Conservation (phyloP, 2,888 invertebrate species). For the Lydus trimaculatus region DNA sequence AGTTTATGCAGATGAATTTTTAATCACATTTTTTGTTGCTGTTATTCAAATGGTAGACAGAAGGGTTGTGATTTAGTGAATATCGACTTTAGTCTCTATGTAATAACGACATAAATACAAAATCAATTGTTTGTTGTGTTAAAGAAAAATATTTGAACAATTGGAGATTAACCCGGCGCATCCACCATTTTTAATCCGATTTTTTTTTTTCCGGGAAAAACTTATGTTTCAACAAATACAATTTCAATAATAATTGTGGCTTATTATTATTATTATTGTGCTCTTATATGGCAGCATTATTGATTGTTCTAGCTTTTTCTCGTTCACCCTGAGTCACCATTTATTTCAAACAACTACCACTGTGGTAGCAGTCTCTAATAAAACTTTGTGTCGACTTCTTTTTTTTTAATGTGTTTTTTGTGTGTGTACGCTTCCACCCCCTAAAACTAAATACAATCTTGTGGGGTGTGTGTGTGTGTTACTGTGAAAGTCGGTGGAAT, state of each 20-base stretch:
- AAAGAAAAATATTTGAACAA: no score
- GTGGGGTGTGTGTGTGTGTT: background rate
- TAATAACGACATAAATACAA: background rate
- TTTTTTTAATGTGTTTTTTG: background rate
- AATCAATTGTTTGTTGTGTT: background rate
- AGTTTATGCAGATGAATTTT: background rate
- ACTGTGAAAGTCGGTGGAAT: background rate
- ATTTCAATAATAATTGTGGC: background rate
- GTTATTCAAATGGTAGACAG: background rate
- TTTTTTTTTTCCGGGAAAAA: no score
- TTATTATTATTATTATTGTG: background rate
- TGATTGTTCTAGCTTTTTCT: conserved; percentile 5
- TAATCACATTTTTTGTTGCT: background rate
- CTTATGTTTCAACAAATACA: no score
- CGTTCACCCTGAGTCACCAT: background rate
- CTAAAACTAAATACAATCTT: background rate
- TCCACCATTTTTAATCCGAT: conserved; percentile 15
- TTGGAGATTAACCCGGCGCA: conserved; percentile 2
- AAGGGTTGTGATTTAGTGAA: conserved; percentile 9
- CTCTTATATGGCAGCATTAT: background rate
- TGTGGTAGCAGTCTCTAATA: background rate
- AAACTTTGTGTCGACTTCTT: background rate
- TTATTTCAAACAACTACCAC: background rate
- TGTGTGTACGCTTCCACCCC: background rate
- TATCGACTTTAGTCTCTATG: background rate